These are phyloP conservation scores for Oryctolagus cuniculus DNA, from an alignment of 2,113 vertebrate genomes.

Conservation along the genomic window mOryCun1.1 NC_091436.1:25020001-25020500, in stretches of 20 bases:
- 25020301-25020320: neutral
- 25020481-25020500: neutral
- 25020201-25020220: neutral
- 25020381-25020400: too few relatives aligned
- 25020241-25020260: neutral
- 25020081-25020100: neutral
- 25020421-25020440: neutral
- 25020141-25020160: neutral
- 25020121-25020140: neutral
- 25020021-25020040: too few relatives aligned
- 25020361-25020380: too few relatives aligned
- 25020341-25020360: neutral
- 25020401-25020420: neutral
- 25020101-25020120: neutral
- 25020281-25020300: neutral
- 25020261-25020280: neutral
- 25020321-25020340: neutral
- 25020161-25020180: neutral
- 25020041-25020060: too few relatives aligned
- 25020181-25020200: neutral
- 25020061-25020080: neutral
- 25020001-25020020: too few relatives aligned
- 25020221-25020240: too few relatives aligned
- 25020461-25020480: neutral
- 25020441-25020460: neutral